Conservation (phyloP, 37 sponge, comb jelly and placozoan species). For the Halisarca cf. caerulea region DNA sequence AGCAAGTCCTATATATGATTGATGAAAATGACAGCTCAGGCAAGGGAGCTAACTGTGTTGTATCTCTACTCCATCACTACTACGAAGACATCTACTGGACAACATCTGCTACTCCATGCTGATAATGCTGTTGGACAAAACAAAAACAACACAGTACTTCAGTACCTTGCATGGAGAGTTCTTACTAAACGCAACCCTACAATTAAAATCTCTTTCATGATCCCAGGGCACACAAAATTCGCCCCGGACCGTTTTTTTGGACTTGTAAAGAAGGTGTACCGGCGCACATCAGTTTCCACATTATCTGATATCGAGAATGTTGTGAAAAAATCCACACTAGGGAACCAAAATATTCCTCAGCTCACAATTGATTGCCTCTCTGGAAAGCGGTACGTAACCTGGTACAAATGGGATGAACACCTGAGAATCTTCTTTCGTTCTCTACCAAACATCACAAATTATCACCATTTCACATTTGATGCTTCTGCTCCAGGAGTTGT, state of each 20-base stretch:
- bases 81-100: background rate
- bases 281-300: background rate
- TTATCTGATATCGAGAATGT: too few relatives aligned
- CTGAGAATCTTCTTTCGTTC: background rate
- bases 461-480: background rate
- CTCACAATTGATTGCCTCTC: background rate
- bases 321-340: background rate
- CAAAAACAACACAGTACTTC: conserved; percentile 32
- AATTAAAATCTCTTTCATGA: background rate
- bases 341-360: background rate
- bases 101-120: conserved; percentile 15
- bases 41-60: conserved; percentile 20
- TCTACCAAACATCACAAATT: background rate
- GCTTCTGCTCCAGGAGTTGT: background rate
- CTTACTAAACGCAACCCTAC: background rate
- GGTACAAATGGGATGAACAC: background rate
- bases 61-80: conserved; percentile 33
- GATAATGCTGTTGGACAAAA: conserved; percentile 48
- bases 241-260: background rate
- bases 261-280: background rate
- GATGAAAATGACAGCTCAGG: conserved; percentile 18
- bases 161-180: conserved; percentile 31
- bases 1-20: conserved; percentile 33
- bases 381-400: background rate
- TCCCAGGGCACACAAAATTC: background rate